Percentiles rank a stretch among this genome's conserved stretches.
These are phyloP conservation scores for Andrena praecox DNA, from an alignment of 2,888 invertebrate genomes.

Conservation along the genomic window DNA sequence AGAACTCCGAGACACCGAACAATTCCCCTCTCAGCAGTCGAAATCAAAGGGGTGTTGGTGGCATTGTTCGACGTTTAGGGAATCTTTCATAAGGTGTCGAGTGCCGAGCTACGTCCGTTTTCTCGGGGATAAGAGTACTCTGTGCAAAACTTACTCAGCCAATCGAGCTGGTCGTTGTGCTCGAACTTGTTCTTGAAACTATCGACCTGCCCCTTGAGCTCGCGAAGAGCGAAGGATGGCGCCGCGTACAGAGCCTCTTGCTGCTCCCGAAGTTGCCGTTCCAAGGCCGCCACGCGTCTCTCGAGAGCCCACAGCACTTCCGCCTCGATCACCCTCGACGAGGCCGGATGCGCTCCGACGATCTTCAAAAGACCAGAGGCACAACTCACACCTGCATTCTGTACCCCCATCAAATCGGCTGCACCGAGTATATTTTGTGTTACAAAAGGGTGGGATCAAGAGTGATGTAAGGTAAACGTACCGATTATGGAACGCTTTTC, in stretches of 20 bases:
- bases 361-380: slow-evolving; percentile 72
- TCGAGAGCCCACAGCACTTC: slow-evolving; percentile 87
- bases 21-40: too few relatives aligned
- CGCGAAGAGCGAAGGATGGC: slow-evolving; percentile 86
- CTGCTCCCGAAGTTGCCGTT: slow-evolving; percentile 86
- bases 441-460: too few relatives aligned
- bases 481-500: too few relatives aligned
- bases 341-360: slow-evolving; percentile 82
- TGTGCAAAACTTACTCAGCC: slow-evolving; percentile 86
- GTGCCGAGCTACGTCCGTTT: not conserved
- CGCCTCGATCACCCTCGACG: slow-evolving; percentile 84
- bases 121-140: not conserved
- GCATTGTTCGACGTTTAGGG: too few relatives aligned
- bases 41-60: too few relatives aligned
- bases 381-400: slow-evolving; percentile 5
- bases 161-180: slow-evolving; percentile 88
- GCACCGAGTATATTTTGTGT: not conserved
- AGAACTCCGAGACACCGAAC: too few relatives aligned
- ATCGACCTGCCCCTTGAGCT: slow-evolving; percentile 87
- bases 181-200: slow-evolving; percentile 87
- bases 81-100: not conserved
- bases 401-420: not conserved
- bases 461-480: too few relatives aligned
- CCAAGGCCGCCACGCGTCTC: slow-evolving; percentile 87
- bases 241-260: slow-evolving; percentile 85